Evolutionary conservation across 2,797 vertebrate species (phyloP).

Genomic region (Myripristis murdjan): DNA sequence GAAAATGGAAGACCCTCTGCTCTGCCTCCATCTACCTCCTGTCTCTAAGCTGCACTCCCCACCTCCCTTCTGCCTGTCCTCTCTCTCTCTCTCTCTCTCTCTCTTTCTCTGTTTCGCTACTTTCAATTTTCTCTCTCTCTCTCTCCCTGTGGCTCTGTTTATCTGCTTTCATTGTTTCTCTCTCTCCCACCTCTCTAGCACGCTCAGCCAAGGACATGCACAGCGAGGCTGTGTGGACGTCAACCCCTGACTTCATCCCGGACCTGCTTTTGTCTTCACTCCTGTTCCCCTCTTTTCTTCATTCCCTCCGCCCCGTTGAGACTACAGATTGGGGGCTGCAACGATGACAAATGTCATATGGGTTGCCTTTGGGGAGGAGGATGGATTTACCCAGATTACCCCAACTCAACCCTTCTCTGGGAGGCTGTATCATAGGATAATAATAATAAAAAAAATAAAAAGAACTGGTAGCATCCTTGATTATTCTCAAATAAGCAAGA

Average conservation of each 20-base stretch:
- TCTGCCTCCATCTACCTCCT: slow-evolving; percentile 72
- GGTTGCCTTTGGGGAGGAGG: slow-evolving; percentile 29
- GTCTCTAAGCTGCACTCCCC: slow-evolving; percentile 61
- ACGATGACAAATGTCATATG: slow-evolving; percentile 67
- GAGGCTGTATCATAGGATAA: slow-evolving; percentile 35
- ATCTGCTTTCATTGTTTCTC: slow-evolving; percentile 48
- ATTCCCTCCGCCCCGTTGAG: slow-evolving; percentile 60
- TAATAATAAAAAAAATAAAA: too few species aligned
- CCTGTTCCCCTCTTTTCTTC: slow-evolving; percentile 58
- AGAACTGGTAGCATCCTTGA: slow-evolving; percentile 1
- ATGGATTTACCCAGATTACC: slow-evolving; percentile 35
- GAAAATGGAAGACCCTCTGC: slow-evolving; percentile 76
- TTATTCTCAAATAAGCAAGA: slow-evolving; percentile 8
- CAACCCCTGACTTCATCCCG: slow-evolving; percentile 55
- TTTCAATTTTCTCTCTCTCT: slow-evolving; percentile 30
- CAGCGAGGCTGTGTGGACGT: slow-evolving; percentile 36
- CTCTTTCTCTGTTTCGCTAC: neutral
- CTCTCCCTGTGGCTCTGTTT: slow-evolving; percentile 33
- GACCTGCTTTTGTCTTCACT: slow-evolving; percentile 71
- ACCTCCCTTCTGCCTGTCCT: slow-evolving; percentile 45
- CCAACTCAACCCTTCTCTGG: slow-evolving; percentile 34
- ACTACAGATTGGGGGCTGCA: slow-evolving; percentile 73
- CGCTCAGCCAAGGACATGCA: slow-evolving; percentile 69
- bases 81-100: neutral
- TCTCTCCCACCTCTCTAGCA: slow-evolving; percentile 43